Conservation (phyloP, 2,797 vertebrate species). For the Rhyacichthys aspro region DNA sequence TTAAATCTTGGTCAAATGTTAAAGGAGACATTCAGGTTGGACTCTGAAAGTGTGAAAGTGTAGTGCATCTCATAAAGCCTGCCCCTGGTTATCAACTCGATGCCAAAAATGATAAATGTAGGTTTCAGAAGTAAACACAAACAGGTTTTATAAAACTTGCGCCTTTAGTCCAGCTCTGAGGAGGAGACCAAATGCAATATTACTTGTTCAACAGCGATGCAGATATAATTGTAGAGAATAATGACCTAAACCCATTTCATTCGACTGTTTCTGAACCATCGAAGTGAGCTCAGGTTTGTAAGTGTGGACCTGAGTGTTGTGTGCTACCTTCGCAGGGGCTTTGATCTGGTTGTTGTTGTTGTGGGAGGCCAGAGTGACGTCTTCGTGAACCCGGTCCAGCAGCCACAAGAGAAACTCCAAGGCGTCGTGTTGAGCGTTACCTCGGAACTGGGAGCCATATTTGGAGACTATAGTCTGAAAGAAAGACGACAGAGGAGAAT, state of each 20-base stretch:
- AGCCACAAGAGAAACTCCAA: slow-evolving; percentile 97
- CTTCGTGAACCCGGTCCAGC: slow-evolving; percentile 92
- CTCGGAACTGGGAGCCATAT: slow-evolving; percentile 91
- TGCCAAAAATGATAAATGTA: slow-evolving; percentile 34
- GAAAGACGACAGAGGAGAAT: slow-evolving; percentile 5
- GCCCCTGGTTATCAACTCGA: slow-evolving; percentile 31
- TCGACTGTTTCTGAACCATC: slow-evolving; percentile 5
- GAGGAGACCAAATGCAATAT: no score
- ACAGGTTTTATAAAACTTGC: slow-evolving; percentile 48
- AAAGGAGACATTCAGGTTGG: no score
- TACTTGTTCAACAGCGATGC: slow-evolving; percentile 65
- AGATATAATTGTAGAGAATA: no score
- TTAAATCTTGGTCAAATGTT: no score
- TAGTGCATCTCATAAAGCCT: slow-evolving; percentile 48
- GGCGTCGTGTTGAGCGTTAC: slow-evolving; percentile 94
- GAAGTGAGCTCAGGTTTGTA: background rate
- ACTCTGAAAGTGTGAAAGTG: no score
- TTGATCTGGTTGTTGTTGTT: slow-evolving; percentile 75
- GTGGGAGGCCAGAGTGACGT: slow-evolving; percentile 81
- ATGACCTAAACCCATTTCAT: no score
- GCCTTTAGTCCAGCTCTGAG: no score
- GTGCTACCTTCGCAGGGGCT: slow-evolving; percentile 77
- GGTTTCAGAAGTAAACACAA: slow-evolving; percentile 56
- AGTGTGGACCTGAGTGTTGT: background rate
- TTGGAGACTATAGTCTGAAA: slow-evolving; percentile 90